Conservation (phyloP, 2,113 vertebrate species). For the Ptyas mucosa region DNA sequence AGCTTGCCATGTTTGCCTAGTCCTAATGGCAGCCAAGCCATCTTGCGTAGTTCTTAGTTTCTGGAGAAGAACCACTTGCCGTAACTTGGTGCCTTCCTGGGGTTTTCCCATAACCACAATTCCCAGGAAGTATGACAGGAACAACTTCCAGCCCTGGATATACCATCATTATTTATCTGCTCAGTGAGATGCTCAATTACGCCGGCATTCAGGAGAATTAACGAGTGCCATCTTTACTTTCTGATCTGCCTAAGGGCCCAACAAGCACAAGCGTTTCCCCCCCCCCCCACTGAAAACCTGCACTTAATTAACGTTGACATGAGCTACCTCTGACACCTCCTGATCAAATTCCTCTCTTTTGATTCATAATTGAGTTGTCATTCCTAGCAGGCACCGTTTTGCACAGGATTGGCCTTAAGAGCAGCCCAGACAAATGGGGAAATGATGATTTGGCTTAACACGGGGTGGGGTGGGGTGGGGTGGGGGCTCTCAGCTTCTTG, state of each 20-base stretch:
- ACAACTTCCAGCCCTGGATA: neutral
- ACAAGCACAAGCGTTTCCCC: slow-evolving; percentile 58
- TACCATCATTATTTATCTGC: neutral
- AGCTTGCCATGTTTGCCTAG: neutral
- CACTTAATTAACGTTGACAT: slow-evolving; percentile 27
- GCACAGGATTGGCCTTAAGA: slow-evolving; percentile 34
- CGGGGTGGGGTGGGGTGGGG: too few species aligned
- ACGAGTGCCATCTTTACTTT: slow-evolving; percentile 27
- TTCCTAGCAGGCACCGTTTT: slow-evolving; percentile 21
- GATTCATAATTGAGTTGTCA: slow-evolving; percentile 45
- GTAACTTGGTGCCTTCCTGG: neutral
- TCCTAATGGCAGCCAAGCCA: neutral
- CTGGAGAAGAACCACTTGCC: neutral
- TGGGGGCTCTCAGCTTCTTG: neutral
- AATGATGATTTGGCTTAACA: slow-evolving; percentile 34
- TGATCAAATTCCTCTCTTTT: slow-evolving; percentile 57
- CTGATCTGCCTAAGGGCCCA: slow-evolving; percentile 52
- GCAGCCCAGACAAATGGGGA: slow-evolving; percentile 34
- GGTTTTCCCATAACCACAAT: neutral
- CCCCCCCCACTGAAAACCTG: slow-evolving; percentile 33
- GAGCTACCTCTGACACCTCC: slow-evolving; percentile 21
- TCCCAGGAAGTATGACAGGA: neutral
- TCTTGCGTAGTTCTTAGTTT: neutral
- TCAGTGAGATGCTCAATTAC: neutral
- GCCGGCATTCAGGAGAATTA: slow-evolving; percentile 2